Conservation (phyloP, 2,113 vertebrate species). For the Eurystomus gularis region DNA sequence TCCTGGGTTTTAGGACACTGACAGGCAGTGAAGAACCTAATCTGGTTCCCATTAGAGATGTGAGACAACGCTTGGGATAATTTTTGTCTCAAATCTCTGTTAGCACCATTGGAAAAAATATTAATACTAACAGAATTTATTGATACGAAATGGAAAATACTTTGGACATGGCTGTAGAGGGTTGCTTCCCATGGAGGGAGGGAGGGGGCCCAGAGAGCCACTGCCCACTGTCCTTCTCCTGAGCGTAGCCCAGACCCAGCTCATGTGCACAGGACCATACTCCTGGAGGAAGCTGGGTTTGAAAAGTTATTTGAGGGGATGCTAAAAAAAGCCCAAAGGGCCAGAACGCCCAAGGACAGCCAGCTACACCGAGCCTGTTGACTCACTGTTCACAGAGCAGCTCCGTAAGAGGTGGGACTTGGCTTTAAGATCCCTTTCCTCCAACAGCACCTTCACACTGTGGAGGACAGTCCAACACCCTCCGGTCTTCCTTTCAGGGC, state of each 20-base stretch:
- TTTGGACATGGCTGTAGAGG: background rate
- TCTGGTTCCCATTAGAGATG: fast-evolving
- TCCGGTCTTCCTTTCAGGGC: background rate
- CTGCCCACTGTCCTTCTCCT: fast-evolving
- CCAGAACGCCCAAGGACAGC: background rate
- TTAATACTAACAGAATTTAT: background rate
- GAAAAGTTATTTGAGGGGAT: background rate
- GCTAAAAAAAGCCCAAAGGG: background rate
- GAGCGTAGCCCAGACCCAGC: too few species aligned
- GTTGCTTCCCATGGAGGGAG: background rate
- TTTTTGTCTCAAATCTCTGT: background rate
- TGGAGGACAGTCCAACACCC: background rate
- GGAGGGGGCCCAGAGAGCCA: background rate
- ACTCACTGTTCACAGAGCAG: background rate
- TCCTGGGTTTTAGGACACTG: background rate
- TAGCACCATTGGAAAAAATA: background rate
- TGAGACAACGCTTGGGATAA: background rate
- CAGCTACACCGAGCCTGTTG: fast-evolving
- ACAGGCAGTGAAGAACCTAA: background rate
- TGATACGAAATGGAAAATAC: background rate
- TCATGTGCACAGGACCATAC: background rate
- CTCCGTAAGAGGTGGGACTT: background rate
- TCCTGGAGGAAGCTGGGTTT: background rate
- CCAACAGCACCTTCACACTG: background rate
- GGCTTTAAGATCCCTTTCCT: background rate